These are phyloP conservation scores for Masnerella sp. DNA, from an alignment of 2,888 invertebrate species.

Conservation along the genomic window DNA sequence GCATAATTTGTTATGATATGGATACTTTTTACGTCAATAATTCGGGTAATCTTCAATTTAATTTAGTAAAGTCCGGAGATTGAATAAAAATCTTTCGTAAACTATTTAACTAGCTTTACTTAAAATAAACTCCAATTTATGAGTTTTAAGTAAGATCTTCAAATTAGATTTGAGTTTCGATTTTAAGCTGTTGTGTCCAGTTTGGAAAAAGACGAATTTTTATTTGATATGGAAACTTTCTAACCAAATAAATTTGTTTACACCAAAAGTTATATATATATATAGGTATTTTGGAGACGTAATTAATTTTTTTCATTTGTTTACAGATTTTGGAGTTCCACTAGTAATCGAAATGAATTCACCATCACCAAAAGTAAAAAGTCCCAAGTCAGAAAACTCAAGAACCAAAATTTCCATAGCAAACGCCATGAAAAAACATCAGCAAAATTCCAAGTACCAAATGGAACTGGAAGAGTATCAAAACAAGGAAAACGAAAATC, in stretches of 20 bases:
- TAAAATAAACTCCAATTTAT: neutral
- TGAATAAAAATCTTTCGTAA: neutral
- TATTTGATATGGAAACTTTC: too few species aligned
- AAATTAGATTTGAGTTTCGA: too few species aligned
- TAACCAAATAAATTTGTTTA: too few species aligned
- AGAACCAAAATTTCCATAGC: conserved; percentile 73
- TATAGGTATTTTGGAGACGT: too few species aligned
- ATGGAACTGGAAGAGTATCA: conserved; percentile 80
- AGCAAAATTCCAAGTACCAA: conserved; percentile 63
- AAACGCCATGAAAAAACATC: conserved; percentile 66
- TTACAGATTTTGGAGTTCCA: conserved; percentile 76
- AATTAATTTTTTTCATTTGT: conserved; percentile 2
- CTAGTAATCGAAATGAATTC: conserved; percentile 68
- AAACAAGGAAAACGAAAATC: conserved; percentile 86
- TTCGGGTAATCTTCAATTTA: too few species aligned
- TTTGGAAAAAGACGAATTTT: too few species aligned
- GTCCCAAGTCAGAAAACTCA: conserved; percentile 61
- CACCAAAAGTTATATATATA: too few species aligned
- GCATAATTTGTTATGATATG: too few species aligned
- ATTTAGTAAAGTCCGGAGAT: too few species aligned
- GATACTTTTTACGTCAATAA: too few species aligned
- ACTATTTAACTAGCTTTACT: neutral
- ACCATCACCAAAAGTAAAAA: conserved; percentile 67
- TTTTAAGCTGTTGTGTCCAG: too few species aligned
- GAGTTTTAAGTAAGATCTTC: too few species aligned